These are phyloP conservation scores for Brachionus manjavacas DNA, from an alignment of 1,140 invertebrate species.

Conservation along the genomic window DNA sequence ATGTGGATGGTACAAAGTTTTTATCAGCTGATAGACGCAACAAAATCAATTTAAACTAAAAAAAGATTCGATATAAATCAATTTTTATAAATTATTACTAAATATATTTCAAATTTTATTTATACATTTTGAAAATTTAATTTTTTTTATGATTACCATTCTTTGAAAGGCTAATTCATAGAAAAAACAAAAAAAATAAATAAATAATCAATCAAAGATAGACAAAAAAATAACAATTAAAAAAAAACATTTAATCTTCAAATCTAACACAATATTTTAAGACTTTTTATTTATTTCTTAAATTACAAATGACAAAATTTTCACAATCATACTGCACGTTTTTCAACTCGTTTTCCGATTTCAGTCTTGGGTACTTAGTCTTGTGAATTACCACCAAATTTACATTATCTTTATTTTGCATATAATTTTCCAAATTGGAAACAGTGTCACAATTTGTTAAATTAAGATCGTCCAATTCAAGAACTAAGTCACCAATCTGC, in stretches of 20 bases:
- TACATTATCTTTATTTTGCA: neutral
- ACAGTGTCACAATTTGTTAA: neutral
- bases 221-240: neutral
- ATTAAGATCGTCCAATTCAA: conserved; percentile 24
- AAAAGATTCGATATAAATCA: too few species aligned
- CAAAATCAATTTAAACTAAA: too few species aligned
- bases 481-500: conserved; percentile 3
- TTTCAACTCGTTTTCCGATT: neutral
- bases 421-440: neutral
- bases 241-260: neutral
- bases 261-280: neutral
- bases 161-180: too few species aligned
- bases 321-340: neutral
- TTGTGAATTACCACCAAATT: conserved; percentile 31
- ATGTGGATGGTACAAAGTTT: too few species aligned
- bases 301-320: conserved; percentile 36
- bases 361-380: conserved; percentile 1
- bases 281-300: neutral
- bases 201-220: neutral
- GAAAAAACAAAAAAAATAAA: too few species aligned
- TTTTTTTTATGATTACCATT: too few species aligned
- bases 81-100: too few species aligned
- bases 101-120: too few species aligned
- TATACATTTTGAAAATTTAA: too few species aligned
- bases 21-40: too few species aligned